Conservation (phyloP, 2,888 invertebrate species). For the Pandemis heparana region DNA sequence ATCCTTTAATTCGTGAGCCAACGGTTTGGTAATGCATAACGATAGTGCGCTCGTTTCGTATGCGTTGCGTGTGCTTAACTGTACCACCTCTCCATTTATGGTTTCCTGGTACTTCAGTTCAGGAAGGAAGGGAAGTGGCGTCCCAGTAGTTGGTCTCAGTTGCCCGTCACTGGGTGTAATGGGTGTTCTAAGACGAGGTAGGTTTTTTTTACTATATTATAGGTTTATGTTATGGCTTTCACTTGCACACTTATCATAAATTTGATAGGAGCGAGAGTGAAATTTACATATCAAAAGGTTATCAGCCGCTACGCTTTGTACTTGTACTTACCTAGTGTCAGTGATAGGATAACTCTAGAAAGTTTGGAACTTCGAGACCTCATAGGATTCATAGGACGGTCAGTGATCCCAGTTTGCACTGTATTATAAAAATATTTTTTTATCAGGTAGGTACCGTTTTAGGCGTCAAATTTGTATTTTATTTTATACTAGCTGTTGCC, state of each 20-base stretch:
- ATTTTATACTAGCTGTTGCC: too few relatives aligned
- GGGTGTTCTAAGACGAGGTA: slow-evolving; percentile 65
- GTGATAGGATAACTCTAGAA: not conserved
- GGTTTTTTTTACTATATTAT: slow-evolving; percentile 5
- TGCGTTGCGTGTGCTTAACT: slow-evolving; percentile 72
- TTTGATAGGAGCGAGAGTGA: not conserved
- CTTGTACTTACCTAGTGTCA: not conserved
- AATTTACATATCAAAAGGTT: not conserved
- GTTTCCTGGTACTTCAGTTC: slow-evolving; percentile 53
- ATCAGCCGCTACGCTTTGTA: not conserved
- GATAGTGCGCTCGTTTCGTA: slow-evolving; percentile 69
- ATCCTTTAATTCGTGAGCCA: not conserved
- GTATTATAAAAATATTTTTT: too few relatives aligned
- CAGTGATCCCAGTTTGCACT: too few relatives aligned
- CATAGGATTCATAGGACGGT: too few relatives aligned
- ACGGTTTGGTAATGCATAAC: slow-evolving; percentile 61
- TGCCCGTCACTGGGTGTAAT: slow-evolving; percentile 48
- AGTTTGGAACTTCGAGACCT: too few relatives aligned
- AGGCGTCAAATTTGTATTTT: too few relatives aligned
- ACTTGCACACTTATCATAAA: not conserved
- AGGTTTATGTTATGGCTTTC: slow-evolving; percentile 2
- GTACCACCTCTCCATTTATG: slow-evolving; percentile 68
- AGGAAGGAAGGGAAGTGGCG: slow-evolving; percentile 61
- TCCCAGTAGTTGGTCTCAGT: slow-evolving; percentile 33
- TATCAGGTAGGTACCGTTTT: too few relatives aligned